Evolutionary conservation across 2,888 invertebrate genomes (phyloP).

Genomic region (Rhamnusium bicolor): DNA sequence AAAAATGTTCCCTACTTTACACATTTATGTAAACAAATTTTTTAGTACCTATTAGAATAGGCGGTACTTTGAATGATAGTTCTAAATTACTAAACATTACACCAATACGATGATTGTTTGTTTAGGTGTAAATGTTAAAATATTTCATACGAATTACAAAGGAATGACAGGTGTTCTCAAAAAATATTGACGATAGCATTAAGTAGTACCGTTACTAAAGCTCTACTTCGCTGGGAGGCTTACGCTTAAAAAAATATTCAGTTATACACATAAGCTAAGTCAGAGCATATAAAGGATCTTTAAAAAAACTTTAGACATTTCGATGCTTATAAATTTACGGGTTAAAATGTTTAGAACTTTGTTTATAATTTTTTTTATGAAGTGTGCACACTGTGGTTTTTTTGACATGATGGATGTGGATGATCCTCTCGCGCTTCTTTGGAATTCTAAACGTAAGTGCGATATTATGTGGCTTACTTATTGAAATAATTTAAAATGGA

Average conservation of each 20-base stretch:
- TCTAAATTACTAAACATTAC: not conserved
- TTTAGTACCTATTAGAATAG: no score
- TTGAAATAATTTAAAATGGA: not conserved
- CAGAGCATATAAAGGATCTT: slow-evolving; percentile 43
- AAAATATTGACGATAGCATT: slow-evolving; percentile 19
- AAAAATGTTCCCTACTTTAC: not conserved
- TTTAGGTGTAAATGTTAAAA: slow-evolving; percentile 5
- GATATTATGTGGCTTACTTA: not conserved
- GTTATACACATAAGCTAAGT: slow-evolving; percentile 47
- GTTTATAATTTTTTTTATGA: slow-evolving; percentile 7
- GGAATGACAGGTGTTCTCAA: not conserved
- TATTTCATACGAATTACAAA: not conserved
- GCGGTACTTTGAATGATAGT: not conserved
- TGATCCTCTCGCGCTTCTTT: slow-evolving; percentile 59
- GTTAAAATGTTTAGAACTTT: slow-evolving; percentile 12
- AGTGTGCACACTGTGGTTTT: slow-evolving; percentile 50
- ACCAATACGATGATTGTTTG: not conserved
- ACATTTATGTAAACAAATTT: not conserved
- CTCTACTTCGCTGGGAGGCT: not conserved
- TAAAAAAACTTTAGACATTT: not conserved
- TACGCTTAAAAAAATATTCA: slow-evolving; percentile 38
- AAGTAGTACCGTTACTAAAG: slow-evolving; percentile 11
- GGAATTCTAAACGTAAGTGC: slow-evolving; percentile 42
- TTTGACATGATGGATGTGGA: slow-evolving; percentile 63
- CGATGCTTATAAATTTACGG: not conserved